Conservation (phyloP, 2,797 vertebrate genomes). For the Sitta carolinensis region DNA sequence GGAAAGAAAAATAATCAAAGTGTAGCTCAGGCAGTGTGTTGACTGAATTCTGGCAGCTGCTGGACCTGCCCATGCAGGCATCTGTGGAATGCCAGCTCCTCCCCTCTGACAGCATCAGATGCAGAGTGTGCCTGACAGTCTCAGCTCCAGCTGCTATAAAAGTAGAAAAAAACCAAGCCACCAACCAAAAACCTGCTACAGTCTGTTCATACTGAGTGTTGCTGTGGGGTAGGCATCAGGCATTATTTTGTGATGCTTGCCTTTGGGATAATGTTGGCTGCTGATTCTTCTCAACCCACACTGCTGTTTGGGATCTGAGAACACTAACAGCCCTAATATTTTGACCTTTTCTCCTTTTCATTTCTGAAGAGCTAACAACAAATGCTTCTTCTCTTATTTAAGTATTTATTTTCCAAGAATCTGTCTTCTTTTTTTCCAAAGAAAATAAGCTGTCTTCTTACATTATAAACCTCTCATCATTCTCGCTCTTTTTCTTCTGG, state of each 20-base stretch:
- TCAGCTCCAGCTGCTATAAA: background rate
- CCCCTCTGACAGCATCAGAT: background rate
- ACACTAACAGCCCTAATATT: background rate
- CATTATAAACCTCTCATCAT: background rate
- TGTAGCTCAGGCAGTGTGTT: background rate
- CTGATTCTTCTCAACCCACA: background rate
- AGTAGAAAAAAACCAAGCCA: background rate
- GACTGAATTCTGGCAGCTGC: background rate
- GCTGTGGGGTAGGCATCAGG: background rate
- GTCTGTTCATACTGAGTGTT: background rate
- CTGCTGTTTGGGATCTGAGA: background rate
- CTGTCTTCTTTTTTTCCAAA: background rate
- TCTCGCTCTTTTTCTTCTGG: background rate
- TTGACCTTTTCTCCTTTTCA: background rate
- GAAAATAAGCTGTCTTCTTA: background rate
- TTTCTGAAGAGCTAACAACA: background rate
- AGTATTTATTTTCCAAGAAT: slow-evolving; percentile 23
- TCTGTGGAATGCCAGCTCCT: background rate
- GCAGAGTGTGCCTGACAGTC: background rate
- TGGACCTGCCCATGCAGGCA: background rate
- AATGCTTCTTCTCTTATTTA: slow-evolving; percentile 4
- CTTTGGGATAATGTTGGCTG: background rate
- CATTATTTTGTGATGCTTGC: background rate
- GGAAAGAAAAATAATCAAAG: background rate
- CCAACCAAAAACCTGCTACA: background rate